Base-by-base conservation (phyloP, 2,888 invertebrate genomes). In the Ornithoptera alexandrae region DNA sequence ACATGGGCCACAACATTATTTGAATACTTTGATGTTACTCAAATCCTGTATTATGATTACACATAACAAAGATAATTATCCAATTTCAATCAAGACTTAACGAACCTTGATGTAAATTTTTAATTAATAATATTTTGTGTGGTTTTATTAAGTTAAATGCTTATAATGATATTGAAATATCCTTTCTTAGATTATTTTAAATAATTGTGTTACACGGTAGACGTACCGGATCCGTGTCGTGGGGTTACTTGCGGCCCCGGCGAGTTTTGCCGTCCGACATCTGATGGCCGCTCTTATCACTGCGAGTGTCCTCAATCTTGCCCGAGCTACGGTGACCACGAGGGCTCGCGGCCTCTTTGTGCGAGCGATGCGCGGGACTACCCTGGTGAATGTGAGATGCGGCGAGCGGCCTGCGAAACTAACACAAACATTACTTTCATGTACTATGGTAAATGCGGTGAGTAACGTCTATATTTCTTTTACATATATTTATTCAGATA, bases 391-490 rank as follows among this genome's bases (percentile, higher is more conserved):
- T 98, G 98, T 92, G 96, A 97, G 84, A 93, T 98, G 90, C 94
- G 96, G 78, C 93, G 95, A 74, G 94, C 95, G 64, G 96, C 97
- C 17, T 98, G 98, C 89, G 94, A 94, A 70, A 93, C 94, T 69
- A 94, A 94, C 74, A 93, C 94, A 73, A 96, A 96, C 84, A 95
- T 98, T 78, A 95, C 95, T 64, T 95, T 97, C 78, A 96, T 96
- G 78, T 97, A 96, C 81, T 94, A 94, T 75, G 98, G 98, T 71
- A 96, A 96, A 89, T 98, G 98, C 89, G 97, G 98, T 98, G 86
- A 94, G 96, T 87, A 70, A 39, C n/a, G 6, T 12, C 20, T 2
- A 15, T 22, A 57, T 24, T 46, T 30, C 12, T 36, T 36, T 30
- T 53, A 46, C 46, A 46, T 46, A 46, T 10, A 46, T 15, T 15